Conservation (phyloP, 2,888 invertebrate genomes). For the Cantharis lateralis region DNA sequence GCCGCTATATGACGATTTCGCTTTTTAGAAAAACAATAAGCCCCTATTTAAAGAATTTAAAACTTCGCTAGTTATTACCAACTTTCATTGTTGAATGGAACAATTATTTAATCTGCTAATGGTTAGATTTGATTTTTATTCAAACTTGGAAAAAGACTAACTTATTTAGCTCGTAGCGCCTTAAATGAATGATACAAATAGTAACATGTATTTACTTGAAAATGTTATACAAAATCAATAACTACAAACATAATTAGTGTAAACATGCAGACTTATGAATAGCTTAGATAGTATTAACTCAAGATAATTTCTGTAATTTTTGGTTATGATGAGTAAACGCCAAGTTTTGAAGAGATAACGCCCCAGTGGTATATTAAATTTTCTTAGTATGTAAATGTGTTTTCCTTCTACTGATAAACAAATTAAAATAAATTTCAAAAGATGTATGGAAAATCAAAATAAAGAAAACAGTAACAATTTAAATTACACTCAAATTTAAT, state of each 20-base stretch:
- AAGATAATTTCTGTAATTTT: neutral
- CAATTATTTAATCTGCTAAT: no score
- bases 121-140: no score
- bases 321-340: neutral
- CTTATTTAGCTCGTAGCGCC: no score
- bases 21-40: no score
- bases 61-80: no score
- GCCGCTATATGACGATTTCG: no score
- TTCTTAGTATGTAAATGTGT: neutral
- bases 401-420: neutral
- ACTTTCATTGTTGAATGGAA: no score
- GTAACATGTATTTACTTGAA: neutral
- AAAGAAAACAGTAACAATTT: neutral
- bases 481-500: neutral
- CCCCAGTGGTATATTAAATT: neutral
- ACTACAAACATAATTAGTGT: neutral
- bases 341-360: neutral
- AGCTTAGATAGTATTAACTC: neutral
- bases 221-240: neutral
- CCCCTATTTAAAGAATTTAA: no score
- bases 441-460: neutral
- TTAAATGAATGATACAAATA: no score
- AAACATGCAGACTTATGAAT: neutral
- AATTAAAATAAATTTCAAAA: neutral
- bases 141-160: no score